Evolutionary conservation across 2,113 vertebrate genomes (phyloP).

Genomic region (Clinocottus analis): DNA sequence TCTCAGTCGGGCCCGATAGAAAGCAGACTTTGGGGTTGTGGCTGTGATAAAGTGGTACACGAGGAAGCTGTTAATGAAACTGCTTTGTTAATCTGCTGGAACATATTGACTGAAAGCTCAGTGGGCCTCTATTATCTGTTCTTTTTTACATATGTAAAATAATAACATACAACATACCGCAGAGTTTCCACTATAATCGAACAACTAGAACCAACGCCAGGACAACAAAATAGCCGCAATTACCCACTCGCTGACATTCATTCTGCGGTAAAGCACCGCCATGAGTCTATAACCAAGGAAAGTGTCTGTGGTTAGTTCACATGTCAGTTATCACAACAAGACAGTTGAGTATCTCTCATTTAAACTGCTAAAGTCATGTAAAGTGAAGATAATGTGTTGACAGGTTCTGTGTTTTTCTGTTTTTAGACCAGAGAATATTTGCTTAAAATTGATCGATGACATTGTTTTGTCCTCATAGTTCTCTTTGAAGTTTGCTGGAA

Average conservation of each 20-base stretch:
- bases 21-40: slow-evolving; percentile 31
- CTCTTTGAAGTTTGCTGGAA: neutral
- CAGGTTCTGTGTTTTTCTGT: neutral
- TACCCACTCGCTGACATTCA: neutral
- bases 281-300: neutral
- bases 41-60: neutral
- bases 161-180: neutral
- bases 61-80: neutral
- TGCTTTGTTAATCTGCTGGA: slow-evolving; percentile 16
- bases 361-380: neutral
- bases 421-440: neutral
- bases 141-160: slow-evolving; percentile 9
- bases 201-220: neutral
- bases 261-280: neutral
- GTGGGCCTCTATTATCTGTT: neutral
- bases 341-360: neutral
- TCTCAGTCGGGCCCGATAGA: neutral
- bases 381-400: neutral
- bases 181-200: neutral
- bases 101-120: neutral
- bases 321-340: no score
- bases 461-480: neutral
- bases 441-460: neutral
- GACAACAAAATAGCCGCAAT: neutral
- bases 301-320: neutral